Conservation (phyloP, 2,113 vertebrate species). For the Cynopterus brachyotis region DNA sequence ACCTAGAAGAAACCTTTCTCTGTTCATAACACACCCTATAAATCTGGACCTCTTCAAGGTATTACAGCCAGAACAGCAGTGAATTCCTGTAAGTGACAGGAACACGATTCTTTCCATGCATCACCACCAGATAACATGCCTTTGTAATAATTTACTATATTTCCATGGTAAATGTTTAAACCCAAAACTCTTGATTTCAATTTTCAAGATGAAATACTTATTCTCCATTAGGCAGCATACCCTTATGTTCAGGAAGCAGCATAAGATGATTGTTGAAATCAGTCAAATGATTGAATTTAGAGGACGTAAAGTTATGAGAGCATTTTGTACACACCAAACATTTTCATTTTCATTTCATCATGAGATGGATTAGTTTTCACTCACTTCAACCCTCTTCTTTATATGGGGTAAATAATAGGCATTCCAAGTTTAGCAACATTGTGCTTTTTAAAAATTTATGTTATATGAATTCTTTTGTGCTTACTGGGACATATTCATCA, state of each 20-base stretch:
- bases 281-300: neutral
- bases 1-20: neutral
- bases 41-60: neutral
- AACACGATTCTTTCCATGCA: neutral
- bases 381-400: neutral
- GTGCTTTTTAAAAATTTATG: neutral
- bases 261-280: neutral
- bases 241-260: neutral
- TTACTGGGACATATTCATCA: neutral
- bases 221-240: neutral
- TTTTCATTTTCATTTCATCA: neutral
- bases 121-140: neutral
- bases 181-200: neutral
- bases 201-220: neutral
- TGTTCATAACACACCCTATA: neutral
- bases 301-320: neutral
- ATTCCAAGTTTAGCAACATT: neutral
- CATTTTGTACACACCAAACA: neutral
- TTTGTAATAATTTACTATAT: neutral
- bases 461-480: neutral
- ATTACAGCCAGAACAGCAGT: neutral
- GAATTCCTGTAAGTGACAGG: too few relatives aligned
- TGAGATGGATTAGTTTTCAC: neutral
- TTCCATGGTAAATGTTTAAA: neutral
- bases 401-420: neutral